Conservation (phyloP, 2,888 invertebrate species). For the Sphaeridia pumilis region DNA sequence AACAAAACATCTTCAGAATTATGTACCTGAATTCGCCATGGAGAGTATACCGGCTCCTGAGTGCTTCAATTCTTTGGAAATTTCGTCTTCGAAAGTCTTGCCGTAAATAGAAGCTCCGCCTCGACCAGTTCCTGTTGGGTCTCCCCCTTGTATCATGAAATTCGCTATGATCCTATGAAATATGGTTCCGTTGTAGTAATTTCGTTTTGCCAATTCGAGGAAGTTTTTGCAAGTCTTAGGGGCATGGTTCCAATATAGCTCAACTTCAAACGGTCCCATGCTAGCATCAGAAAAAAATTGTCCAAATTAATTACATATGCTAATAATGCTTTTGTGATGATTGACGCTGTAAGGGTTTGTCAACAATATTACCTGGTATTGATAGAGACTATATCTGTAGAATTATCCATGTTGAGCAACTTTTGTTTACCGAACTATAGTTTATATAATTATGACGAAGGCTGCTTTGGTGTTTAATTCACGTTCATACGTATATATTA, state of each 20-base stretch:
- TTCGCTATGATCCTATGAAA: conserved; percentile 92
- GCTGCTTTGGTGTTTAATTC: no score
- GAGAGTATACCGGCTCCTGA: conserved; percentile 83
- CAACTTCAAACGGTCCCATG: conserved; percentile 84
- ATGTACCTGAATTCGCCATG: conserved; percentile 79
- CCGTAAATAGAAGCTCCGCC: conserved; percentile 97
- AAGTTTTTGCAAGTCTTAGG: conserved; percentile 97
- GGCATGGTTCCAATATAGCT: conserved; percentile 97
- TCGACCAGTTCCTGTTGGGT: conserved; percentile 86
- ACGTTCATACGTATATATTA: no score
- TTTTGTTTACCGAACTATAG: no score
- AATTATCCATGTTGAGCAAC: no score
- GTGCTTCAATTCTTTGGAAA: conserved; percentile 84
- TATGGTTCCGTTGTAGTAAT: conserved; percentile 90
- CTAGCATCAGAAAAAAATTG: no score
- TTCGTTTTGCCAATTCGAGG: conserved; percentile 81
- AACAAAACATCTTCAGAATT: conserved; percentile 3
- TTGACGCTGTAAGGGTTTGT: no score
- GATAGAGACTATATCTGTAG: no score
- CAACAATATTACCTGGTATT: no score
- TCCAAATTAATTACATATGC: conserved; percentile 14
- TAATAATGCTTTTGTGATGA: no score
- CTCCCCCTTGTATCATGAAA: conserved; percentile 91
- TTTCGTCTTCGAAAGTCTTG: conserved; percentile 87
- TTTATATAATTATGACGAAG: no score